phyloP scores from a whole-genome alignment of 2,888 invertebrate species.

The Beris chalybata region DNA sequence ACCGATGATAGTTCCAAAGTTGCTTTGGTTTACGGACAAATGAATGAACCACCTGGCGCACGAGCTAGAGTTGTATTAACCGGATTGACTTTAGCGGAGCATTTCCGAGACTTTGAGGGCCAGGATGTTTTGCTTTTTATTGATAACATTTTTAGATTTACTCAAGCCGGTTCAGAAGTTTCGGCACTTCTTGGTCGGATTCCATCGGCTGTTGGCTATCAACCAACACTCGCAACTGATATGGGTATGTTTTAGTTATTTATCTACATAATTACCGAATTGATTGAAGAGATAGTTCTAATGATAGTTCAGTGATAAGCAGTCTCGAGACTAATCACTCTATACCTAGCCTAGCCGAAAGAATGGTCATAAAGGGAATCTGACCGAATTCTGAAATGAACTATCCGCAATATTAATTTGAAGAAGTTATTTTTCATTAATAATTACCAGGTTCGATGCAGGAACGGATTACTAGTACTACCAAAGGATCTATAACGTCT shows the following conservation, averaged over 20 bases:
- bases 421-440: too few relatives aligned
- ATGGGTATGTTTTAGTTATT: conserved; percentile 67
- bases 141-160: conserved; percentile 95
- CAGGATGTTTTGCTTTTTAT: conserved; percentile 94
- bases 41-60: conserved; percentile 96
- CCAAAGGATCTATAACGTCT: conserved; percentile 93
- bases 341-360: neutral
- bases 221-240: conserved; percentile 92
- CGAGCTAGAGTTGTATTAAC: conserved; percentile 91
- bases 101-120: conserved; percentile 92
- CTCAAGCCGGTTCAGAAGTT: conserved; percentile 86
- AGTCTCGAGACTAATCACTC: neutral
- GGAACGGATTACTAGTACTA: conserved; percentile 93
- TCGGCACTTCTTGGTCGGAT: conserved; percentile 94
- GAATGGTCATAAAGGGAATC: neutral
- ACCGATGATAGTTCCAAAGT: conserved; percentile 84
- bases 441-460: conserved; percentile 69
- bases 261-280: neutral
- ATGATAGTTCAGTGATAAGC: neutral
- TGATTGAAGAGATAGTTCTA: too few relatives aligned
- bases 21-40: conserved; percentile 91
- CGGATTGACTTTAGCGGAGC: conserved; percentile 90
- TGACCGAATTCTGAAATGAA: neutral
- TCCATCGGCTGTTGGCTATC: conserved; percentile 93
- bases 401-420: neutral